These are phyloP conservation scores for Limenitis camilla DNA, from an alignment of 2,888 invertebrate genomes.

Conservation along the genomic window DNA sequence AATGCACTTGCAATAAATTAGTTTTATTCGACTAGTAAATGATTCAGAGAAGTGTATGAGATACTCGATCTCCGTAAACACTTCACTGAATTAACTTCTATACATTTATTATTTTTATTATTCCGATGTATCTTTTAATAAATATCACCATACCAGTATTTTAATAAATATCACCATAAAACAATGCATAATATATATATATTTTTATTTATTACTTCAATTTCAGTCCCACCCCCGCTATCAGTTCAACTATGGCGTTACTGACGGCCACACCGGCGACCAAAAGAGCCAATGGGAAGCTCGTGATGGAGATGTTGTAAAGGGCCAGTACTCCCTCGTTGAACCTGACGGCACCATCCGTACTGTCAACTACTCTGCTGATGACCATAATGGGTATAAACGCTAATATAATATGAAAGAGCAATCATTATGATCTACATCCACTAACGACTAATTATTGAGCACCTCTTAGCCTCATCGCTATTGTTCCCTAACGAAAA, in stretches of 20 bases:
- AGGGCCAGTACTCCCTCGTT: slow-evolving; percentile 78
- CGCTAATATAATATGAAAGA: not conserved
- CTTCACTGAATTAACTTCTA: too few species aligned
- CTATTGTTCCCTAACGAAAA: too few species aligned
- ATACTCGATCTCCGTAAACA: too few species aligned
- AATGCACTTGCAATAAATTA: not conserved
- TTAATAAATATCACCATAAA: too few species aligned
- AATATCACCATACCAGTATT: too few species aligned
- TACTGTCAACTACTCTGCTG: slow-evolving; percentile 77
- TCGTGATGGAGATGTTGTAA: slow-evolving; percentile 77
- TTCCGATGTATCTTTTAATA: too few species aligned
- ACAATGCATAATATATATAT: too few species aligned
- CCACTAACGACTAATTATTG: not conserved
- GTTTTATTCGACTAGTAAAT: too few species aligned
- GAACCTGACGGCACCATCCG: slow-evolving; percentile 77
- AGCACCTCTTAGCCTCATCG: too few species aligned
- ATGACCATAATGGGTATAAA: slow-evolving; percentile 73
- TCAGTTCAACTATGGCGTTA: slow-evolving; percentile 76
- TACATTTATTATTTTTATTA: too few species aligned
- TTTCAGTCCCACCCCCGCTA: slow-evolving; percentile 76
- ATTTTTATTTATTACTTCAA: too few species aligned
- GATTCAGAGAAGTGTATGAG: too few species aligned
- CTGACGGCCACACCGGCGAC: slow-evolving; percentile 77
- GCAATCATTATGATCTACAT: not conserved
- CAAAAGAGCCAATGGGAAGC: slow-evolving; percentile 77